Evolutionary conservation across 35 echinoderm and acorn worm genomes (phyloP), one percentile per base, ranked within the genome.

Genomic region (Amphiura filiformis): DNA sequence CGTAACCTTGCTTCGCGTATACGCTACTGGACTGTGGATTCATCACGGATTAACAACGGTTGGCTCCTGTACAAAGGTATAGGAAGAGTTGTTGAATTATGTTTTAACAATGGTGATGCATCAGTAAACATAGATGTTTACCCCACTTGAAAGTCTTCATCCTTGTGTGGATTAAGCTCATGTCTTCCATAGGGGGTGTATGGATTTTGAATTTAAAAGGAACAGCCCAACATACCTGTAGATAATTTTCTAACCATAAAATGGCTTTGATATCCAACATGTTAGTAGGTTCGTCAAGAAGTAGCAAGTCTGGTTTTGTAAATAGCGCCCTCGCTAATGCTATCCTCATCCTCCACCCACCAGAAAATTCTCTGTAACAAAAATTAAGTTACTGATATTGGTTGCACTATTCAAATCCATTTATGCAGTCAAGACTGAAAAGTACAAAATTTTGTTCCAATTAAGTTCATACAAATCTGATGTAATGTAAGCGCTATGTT

Each of bases 191-290:
- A n/a, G n/a, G n/a, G n/a, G n/a, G n/a, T n/a, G n/a, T n/a, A n/a
- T n/a, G n/a, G 20, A 20, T 20, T 20, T 52, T 52, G 7, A 11
- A 52, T 7, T 20, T 20, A 52, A 11, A 52, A 52, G 44, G 20
- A n/a, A n/a, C n/a, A n/a, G n/a, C n/a, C n/a, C n/a, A n/a, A 83
- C 87, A 49, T 49, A 98, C 95, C 80, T 98, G 86, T 84, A 98
- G 57, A 47, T 98, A 98, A 38, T 82, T 80, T 90, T 96, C 94
- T 13, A 96, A 84, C 94, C 94, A 96, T 28, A 96, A 44, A 18
- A 98, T 94, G 84, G 92, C 92, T 90, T 98, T 98, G 85, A 94
- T 91, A 65, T 98, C 96, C 79, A 98, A 94, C 96, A 98, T 98
- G 90, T 98, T 98, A 4, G 96, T 97, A 36, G 96, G 96, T 70